phyloP scores from a whole-genome alignment of 2,888 invertebrate genomes.

The Melitaea athalia region DNA sequence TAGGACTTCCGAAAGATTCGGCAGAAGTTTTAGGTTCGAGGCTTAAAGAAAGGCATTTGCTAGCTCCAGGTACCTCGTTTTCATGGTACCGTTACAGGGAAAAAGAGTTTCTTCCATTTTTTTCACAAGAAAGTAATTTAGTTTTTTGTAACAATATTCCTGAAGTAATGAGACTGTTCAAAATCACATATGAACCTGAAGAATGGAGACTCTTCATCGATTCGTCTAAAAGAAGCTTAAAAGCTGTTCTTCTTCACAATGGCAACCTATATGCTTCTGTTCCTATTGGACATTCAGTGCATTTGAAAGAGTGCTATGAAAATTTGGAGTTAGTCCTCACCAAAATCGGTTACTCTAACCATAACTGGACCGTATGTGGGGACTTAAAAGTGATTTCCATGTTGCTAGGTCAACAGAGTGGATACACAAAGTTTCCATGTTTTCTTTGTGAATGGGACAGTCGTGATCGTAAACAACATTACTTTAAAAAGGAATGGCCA shows the following conservation, averaged over 20 bases:
- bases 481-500: neutral
- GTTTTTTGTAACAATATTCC: constrained; percentile 25
- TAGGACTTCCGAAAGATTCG: constrained; percentile 11
- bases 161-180: neutral
- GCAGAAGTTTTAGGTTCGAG: constrained; percentile 12
- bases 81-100: constrained; percentile 20
- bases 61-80: constrained; percentile 9
- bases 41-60: constrained; percentile 26
- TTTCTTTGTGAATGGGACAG: neutral
- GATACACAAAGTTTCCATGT: neutral
- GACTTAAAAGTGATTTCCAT: neutral
- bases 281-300: constrained; percentile 14
- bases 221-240: constrained; percentile 7
- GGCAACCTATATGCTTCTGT: constrained; percentile 6
- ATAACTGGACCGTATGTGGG: constrained; percentile 1
- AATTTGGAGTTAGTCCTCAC: constrained; percentile 1
- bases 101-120: constrained; percentile 20
- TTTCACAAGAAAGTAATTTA: constrained; percentile 16
- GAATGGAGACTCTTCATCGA: constrained; percentile 13
- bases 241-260: constrained; percentile 12
- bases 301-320: constrained; percentile 15
- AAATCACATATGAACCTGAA: neutral
- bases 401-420: neutral
- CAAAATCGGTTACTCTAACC: constrained; percentile 6
- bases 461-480: neutral